A percentile compares a stretch with the other conserved stretches of the same genome.
These are phyloP conservation scores for Morelia viridis DNA, from an alignment of 2,797 vertebrate species.

Conservation along the genomic window DNA sequence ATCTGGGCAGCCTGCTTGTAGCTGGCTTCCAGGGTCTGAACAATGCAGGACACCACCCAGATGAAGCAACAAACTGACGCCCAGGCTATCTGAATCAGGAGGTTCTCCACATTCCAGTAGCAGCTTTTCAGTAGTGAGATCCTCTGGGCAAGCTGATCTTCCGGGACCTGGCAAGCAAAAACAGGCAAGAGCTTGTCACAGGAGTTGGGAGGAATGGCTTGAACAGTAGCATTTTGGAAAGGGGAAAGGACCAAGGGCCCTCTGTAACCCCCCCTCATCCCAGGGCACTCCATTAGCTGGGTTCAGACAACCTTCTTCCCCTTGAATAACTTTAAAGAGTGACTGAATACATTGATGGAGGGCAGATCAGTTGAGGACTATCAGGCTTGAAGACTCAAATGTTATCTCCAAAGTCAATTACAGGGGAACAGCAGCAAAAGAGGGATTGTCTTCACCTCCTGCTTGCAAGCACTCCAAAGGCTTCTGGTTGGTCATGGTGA, in stretches of 20 bases:
- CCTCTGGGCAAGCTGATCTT: not conserved
- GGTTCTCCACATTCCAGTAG: conserved; percentile 19
- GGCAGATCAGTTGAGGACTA: not conserved
- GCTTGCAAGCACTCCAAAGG: too few relatives aligned
- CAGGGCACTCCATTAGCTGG: not conserved
- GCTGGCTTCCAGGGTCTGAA: conserved; percentile 51
- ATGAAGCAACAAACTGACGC: conserved; percentile 44
- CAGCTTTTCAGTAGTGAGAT: not conserved
- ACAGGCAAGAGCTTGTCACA: not conserved
- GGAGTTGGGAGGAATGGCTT: not conserved
- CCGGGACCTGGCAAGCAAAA: conserved; percentile 1
- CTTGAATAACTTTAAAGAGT: not conserved
- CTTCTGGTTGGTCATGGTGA: too few relatives aligned
- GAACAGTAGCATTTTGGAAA: not conserved
- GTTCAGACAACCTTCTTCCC: not conserved
- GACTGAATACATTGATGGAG: not conserved
- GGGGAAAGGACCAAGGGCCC: not conserved
- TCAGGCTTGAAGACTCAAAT: not conserved
- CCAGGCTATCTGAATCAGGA: not conserved
- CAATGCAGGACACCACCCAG: conserved; percentile 40
- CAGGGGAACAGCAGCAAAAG: too few relatives aligned
- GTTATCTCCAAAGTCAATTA: too few relatives aligned
- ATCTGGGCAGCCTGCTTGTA: conserved; percentile 50
- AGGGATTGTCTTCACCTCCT: too few relatives aligned
- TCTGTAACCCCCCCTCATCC: not conserved